Percentiles rank a stretch among this genome's conserved stretches.
Conservation (phyloP, 2,113 vertebrate species). For the Rousettus leschenaultii region DNA sequence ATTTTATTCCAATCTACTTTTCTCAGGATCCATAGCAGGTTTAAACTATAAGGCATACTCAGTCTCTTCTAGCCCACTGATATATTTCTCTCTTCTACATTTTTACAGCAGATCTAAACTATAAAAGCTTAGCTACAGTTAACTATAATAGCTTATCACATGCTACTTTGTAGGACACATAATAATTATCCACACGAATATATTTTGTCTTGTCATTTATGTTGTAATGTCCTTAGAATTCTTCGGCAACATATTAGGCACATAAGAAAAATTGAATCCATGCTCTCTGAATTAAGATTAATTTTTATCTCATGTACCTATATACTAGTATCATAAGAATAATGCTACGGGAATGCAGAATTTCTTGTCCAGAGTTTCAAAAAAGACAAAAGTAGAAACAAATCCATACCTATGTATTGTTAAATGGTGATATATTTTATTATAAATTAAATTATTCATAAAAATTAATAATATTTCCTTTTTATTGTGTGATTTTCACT, state of each 20-base stretch:
- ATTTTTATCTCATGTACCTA: background rate
- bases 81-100: background rate
- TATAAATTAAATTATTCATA: background rate
- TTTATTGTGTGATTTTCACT: background rate
- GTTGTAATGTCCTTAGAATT: background rate
- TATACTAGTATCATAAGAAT: background rate
- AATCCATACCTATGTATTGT: background rate
- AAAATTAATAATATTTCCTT: background rate
- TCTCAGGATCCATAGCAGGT: background rate
- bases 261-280: background rate
- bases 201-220: background rate
- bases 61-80: background rate
- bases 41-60: background rate
- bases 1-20: background rate
- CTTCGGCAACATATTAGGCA: background rate
- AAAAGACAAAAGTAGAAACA: background rate
- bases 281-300: constrained; percentile 16
- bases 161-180: background rate
- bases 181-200: background rate
- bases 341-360: background rate
- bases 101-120: background rate
- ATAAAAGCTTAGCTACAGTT: background rate
- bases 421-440: background rate
- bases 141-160: background rate
- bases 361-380: background rate